Conservation (phyloP, 2,888 invertebrate species). For the Biston betularia region DNA sequence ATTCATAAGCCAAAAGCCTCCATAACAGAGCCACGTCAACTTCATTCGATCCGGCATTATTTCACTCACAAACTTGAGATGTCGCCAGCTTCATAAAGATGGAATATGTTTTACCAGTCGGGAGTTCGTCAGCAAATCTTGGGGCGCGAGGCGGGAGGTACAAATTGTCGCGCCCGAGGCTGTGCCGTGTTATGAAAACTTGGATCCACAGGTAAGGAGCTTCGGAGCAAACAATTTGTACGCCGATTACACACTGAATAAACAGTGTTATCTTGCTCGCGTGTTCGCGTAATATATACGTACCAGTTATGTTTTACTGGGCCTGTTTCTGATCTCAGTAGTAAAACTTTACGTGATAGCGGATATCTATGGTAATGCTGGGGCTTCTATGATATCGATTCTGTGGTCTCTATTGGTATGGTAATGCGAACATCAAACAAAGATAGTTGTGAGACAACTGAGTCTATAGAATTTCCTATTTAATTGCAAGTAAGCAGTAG, state of each 20-base stretch:
- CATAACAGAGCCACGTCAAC: slow-evolving; percentile 24
- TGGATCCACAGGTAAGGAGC: slow-evolving; percentile 73
- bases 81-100: slow-evolving; percentile 57
- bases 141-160: slow-evolving; percentile 63
- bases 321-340: slow-evolving; percentile 51
- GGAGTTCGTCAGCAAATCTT: slow-evolving; percentile 75
- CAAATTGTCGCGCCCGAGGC: slow-evolving; percentile 80
- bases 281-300: slow-evolving; percentile 63
- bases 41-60: slow-evolving; percentile 36
- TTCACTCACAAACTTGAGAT: slow-evolving; percentile 41
- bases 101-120: slow-evolving; percentile 69
- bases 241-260: slow-evolving; percentile 76
- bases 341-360: slow-evolving; percentile 39
- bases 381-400: slow-evolving; percentile 29
- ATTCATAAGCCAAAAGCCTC: slow-evolving; percentile 31
- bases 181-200: slow-evolving; percentile 78
- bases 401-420: slow-evolving; percentile 14
- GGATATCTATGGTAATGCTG: slow-evolving; percentile 33
- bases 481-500: too few species aligned
- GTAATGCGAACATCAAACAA: slow-evolving; percentile 19
- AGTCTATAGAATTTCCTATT: slow-evolving; percentile 9
- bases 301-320: slow-evolving; percentile 60
- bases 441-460: slow-evolving; percentile 12
- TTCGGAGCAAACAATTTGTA: slow-evolving; percentile 80
- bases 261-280: slow-evolving; percentile 71